These are phyloP conservation scores for Halictus rubicundus DNA, from an alignment of 1,140 invertebrate species.

Conservation along the genomic window DNA sequence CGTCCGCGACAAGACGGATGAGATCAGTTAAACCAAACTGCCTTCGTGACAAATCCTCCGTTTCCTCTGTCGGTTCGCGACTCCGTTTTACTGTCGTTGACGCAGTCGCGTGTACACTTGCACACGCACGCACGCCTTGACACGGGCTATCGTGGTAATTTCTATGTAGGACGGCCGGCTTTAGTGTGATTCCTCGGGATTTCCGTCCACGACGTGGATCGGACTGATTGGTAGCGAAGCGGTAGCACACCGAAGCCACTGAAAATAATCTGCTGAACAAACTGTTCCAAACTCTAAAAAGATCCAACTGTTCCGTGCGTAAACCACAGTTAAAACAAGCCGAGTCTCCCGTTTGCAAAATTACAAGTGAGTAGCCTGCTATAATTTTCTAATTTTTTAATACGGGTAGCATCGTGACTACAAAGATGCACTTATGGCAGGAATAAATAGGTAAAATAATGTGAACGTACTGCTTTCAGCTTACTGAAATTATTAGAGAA, in stretches of 20 bases:
- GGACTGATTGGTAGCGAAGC: conserved; percentile 11
- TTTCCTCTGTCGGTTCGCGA: conserved; percentile 73
- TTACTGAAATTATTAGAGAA: too few relatives aligned
- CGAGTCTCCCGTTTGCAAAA: too few relatives aligned
- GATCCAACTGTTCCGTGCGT: too few relatives aligned
- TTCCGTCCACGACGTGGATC: conserved; percentile 44
- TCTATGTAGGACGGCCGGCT: conserved; percentile 48
- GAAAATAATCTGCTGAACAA: background rate
- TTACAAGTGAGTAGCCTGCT: too few relatives aligned
- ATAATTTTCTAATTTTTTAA: too few relatives aligned
- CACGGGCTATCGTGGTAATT: conserved; percentile 29
- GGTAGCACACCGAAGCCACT: conserved; percentile 8
- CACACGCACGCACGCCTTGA: conserved; percentile 29
- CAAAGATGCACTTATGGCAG: too few relatives aligned
- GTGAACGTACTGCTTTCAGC: too few relatives aligned
- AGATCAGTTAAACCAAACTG: conserved; percentile 80
- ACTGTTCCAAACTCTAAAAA: too few relatives aligned
- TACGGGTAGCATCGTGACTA: too few relatives aligned
- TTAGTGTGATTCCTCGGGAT: conserved; percentile 47
- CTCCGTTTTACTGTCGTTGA: conserved; percentile 48
- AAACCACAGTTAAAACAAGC: too few relatives aligned
- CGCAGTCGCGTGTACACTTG: conserved; percentile 46
- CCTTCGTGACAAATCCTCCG: conserved; percentile 78
- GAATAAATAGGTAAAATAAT: too few relatives aligned
- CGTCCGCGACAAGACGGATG: conserved; percentile 77